Percentiles rank a stretch among this genome's conserved stretches.
These are phyloP conservation scores for Adineta ricciae DNA, from an alignment of 2,888 invertebrate genomes.

Conservation along the genomic window DNA sequence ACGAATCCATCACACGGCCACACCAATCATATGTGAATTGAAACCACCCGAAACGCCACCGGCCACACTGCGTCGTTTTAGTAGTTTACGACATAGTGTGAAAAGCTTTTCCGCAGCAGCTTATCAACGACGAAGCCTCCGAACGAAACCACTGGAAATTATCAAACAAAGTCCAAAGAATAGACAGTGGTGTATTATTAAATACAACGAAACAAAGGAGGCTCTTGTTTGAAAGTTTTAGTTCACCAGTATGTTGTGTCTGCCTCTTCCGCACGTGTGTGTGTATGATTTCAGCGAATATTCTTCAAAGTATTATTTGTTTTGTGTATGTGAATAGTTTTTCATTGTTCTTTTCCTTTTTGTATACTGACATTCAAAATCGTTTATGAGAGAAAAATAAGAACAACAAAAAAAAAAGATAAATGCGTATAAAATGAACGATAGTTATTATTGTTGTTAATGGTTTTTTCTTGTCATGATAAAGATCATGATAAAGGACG, in stretches of 20 bases:
- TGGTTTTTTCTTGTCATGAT: background rate
- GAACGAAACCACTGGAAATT: background rate
- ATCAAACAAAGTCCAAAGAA: background rate
- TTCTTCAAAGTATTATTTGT: background rate
- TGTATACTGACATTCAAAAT: background rate
- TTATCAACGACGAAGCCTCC: background rate
- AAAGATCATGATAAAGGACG: background rate
- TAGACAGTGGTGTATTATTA: conserved; percentile 2
- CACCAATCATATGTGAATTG: background rate
- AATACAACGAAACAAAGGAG: conserved; percentile 13
- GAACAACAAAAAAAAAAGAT: background rate
- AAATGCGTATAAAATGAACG: background rate
- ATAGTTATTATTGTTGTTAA: background rate
- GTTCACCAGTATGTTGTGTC: background rate
- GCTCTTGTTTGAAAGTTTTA: background rate
- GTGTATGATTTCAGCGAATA: background rate
- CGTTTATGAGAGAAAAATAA: background rate
- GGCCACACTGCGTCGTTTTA: background rate
- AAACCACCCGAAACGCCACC: background rate
- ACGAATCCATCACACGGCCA: background rate
- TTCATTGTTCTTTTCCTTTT: background rate
- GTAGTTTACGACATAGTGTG: conserved; percentile 20
- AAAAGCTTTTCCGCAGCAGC: background rate
- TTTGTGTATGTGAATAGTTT: background rate
- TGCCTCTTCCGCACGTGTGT: background rate